Conservation (phyloP, 2,888 invertebrate species). For the Petrophora chlorosata region DNA sequence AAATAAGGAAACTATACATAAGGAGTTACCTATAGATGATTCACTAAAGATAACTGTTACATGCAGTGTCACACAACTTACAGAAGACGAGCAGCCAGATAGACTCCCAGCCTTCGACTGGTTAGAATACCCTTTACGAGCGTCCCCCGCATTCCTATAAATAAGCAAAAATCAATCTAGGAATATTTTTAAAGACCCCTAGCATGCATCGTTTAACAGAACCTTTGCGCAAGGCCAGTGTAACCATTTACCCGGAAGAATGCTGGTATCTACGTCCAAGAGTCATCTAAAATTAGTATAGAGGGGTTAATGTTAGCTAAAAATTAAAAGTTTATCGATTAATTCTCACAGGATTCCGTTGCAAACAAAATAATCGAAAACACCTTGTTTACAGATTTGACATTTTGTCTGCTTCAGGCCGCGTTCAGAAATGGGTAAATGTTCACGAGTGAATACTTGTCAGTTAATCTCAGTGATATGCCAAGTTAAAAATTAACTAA, state of each 20-base stretch:
- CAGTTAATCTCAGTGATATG: too few species aligned
- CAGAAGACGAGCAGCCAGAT: constrained; percentile 88
- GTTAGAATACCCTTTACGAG: constrained; percentile 78
- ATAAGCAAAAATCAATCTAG: constrained; percentile 80
- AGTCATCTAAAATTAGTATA: constrained; percentile 68
- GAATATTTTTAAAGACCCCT: constrained; percentile 61
- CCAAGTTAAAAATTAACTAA: too few species aligned
- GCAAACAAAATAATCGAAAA: constrained; percentile 45
- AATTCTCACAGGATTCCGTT: constrained; percentile 52
- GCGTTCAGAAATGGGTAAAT: too few species aligned
- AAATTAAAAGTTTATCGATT: constrained; percentile 36
- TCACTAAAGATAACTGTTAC: constrained; percentile 31
- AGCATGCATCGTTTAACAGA: constrained; percentile 71
- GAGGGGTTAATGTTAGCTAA: constrained; percentile 42
- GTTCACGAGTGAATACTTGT: too few species aligned
- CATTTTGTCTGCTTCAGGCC: too few species aligned
- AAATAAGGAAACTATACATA: constrained; percentile 33
- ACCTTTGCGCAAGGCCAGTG: constrained; percentile 54
- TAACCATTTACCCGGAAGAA: constrained; percentile 79
- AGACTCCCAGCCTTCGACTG: constrained; percentile 86
- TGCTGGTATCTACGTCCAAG: constrained; percentile 80
- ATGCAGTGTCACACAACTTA: constrained; percentile 63
- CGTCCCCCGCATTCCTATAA: constrained; percentile 82
- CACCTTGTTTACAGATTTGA: constrained; percentile 50
- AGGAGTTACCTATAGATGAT: constrained; percentile 34